Evolutionary conservation across 1,140 invertebrate species (phyloP).

Genomic region (Tyrophagus putrescentiae): DNA sequence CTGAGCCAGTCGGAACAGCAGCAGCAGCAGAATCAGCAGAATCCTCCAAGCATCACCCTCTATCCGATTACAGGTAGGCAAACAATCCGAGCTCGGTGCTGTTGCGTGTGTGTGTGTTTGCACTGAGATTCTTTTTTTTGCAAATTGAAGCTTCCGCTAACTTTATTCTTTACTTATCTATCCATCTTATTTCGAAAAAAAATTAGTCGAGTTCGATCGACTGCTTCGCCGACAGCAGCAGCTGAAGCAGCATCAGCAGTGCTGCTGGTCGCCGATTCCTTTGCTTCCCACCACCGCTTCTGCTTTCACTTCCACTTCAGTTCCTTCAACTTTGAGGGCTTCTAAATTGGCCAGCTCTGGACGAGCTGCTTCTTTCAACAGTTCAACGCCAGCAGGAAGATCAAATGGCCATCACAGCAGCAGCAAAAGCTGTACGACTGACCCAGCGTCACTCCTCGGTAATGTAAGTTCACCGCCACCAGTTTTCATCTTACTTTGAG

Average conservation of each 20-base stretch:
- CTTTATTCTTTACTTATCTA: not conserved
- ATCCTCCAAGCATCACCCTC: not conserved
- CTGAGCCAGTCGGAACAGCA: not conserved
- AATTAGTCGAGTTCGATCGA: constrained; percentile 10
- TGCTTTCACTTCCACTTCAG: not conserved
- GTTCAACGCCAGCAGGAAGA: not conserved
- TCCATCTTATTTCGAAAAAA: no score
- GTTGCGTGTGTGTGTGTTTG: no score
- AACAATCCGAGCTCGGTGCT: not conserved
- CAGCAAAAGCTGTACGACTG: not conserved
- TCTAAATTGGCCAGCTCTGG: not conserved
- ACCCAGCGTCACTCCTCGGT: no score
- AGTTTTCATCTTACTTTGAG: not conserved
- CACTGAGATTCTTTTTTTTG: no score
- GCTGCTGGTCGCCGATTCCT: no score
- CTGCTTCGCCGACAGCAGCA: constrained; percentile 6
- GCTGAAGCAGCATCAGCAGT: not conserved
- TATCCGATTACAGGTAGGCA: constrained; percentile 11
- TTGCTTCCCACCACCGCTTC: not conserved
- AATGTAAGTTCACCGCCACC: not conserved
- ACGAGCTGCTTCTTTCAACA: not conserved
- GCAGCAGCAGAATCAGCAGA: not conserved
- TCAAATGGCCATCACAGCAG: not conserved
- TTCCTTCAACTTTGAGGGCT: not conserved
- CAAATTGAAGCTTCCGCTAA: not conserved